Base-by-base conservation (phyloP, 2,113 vertebrate species). In the Chinchilla lanigera region DNA sequence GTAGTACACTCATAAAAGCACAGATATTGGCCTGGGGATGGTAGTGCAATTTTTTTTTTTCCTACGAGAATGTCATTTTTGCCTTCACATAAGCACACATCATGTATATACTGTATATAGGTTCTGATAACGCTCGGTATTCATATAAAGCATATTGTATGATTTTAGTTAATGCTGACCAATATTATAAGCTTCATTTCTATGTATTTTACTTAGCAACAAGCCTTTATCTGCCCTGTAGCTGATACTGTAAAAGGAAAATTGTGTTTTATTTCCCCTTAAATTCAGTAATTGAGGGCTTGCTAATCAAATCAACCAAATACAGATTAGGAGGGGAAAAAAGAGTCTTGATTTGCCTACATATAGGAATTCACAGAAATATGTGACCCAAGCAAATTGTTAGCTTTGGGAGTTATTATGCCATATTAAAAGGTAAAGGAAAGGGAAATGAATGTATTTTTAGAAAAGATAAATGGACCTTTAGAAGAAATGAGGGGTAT, bases 1-100 rank as follows among this genome's bases (percentile, higher is more conserved):
- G 4, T 17, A 52, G 1, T 19, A 1, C 6, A 28, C 1, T 30
- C 26, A 11, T 5, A 20, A 28, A 26, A 65, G 1, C 35, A 33
- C 17, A 67, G 3, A 33, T 2, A 26, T 3, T 44, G 10, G 38
- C 11, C 73, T 13, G 41, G 8, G 5, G 44, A 75, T 44, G 41
- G 11, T 13, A 11, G 22, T 44, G 11, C 1, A 44, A 35, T 12
- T 1, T 82, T 17, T 22, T 22, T 16, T 82, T 17, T 22, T 22
- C 10, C 54, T 17, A 52, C 11, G 22, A 33, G 54, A 85, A 20
- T 30, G 4, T n/a, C 38, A 52, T 81, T 50, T 92, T 60, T 28
- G 30, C 61, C 17, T 69, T 69, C 6, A 58, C 3, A 47, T 35
- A 30, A 69, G 28, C 7, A 24, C 11, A 3, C 35, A 10, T 16